These are phyloP conservation scores for Arctopsyche grandis DNA, from an alignment of 1,140 invertebrate genomes.

Conservation along the genomic window DNA sequence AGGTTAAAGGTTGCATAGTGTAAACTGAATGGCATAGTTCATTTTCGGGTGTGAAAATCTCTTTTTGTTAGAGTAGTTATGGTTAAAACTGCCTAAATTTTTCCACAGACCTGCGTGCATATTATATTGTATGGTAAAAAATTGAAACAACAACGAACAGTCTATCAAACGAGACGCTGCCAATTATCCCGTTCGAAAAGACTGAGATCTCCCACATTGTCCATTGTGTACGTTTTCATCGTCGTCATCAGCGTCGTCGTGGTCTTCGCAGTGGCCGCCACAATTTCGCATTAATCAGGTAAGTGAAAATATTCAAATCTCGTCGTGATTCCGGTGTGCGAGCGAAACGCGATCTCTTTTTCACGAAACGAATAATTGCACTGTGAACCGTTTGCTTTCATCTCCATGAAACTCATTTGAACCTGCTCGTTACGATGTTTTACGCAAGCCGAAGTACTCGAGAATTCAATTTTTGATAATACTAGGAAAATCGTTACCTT, in stretches of 20 bases:
- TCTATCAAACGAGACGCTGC: not conserved
- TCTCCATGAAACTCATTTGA: not conserved
- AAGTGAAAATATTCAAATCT: slow-evolving; percentile 53
- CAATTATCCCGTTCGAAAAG: not conserved
- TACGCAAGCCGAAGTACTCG: too few species aligned
- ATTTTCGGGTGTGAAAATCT: too few species aligned
- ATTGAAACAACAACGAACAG: not conserved
- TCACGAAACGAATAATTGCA: slow-evolving; percentile 23
- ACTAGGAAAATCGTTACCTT: too few species aligned
- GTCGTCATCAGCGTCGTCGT: slow-evolving; percentile 14
- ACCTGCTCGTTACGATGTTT: not conserved
- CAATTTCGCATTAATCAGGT: slow-evolving; percentile 41
- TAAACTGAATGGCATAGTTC: too few species aligned
- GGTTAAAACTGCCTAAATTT: too few species aligned
- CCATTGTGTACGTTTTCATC: not conserved
- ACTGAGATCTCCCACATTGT: not conserved
- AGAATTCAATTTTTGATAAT: too few species aligned
- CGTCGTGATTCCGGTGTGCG: slow-evolving; percentile 31
- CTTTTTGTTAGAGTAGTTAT: too few species aligned
- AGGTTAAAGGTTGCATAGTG: too few species aligned
- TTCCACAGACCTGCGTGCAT: too few species aligned
- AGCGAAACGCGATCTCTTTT: slow-evolving; percentile 47
- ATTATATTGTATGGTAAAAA: too few species aligned
- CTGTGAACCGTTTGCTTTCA: not conserved
- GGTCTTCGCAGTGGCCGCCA: not conserved